Base-by-base conservation (phyloP, 1,140 invertebrate species). In the Hypsibius dujardini region DNA sequence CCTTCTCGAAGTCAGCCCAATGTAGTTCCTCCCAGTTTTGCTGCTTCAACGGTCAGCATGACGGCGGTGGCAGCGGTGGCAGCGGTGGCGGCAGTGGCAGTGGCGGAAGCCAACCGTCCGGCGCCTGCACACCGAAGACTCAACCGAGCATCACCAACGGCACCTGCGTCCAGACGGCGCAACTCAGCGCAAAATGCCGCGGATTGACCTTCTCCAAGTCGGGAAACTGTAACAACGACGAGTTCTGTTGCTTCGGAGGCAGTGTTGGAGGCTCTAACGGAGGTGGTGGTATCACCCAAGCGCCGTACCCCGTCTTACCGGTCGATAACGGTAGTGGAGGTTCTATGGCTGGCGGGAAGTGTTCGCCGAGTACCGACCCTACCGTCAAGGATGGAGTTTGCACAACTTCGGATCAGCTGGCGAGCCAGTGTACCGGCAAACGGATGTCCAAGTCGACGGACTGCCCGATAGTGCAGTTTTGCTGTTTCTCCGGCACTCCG, bases 121-220 rank as follows among this genome's bases (percentile, higher is more conserved):
- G 12, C 42, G 42, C 62, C 12, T 67, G 62, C 42, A 67, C 62
- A 67, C 62, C 62, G 42, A 42, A 15, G 3, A 67, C 62, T 7
- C 12, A 67, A 42, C 62, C 62, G 7, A 15, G 12, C 3, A 45
- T 67, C 62, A 67, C 62, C 12, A 67, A 67, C 62, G 62, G 62
- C 62, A 67, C 42, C 12, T 67, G 62, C 45, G 62, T 45, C 12
- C 7, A 3, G 12, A 15, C 62, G 12, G 12, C 62, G 12, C 12
- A 67, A 45, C 62, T 67, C 12, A 45, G 3, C 42, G 42, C 42
- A 45, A 42, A 15, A 15, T 67, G 62, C 42, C 12, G 12, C 62
- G 62, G 45, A 7, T 42, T 67, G 62, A 45, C 42, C 7, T 67
- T 67, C 42, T 12, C 62, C 62, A 67, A 67, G 45, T 67, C 62